Conservation (phyloP, 2,113 vertebrate species). For the Danionella cerebrum region DNA sequence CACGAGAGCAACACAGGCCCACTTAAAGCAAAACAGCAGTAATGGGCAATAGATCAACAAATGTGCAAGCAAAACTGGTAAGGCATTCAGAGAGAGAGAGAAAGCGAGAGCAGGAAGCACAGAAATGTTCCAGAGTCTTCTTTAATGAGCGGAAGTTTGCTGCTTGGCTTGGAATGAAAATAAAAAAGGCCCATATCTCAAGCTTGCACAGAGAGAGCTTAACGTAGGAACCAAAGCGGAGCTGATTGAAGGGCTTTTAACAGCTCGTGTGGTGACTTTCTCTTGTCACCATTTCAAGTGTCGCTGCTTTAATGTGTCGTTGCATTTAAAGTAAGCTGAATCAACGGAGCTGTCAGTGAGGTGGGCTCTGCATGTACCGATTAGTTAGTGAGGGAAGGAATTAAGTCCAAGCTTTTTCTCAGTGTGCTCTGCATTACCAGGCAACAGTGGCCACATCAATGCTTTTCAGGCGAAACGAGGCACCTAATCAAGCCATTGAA, state of each 20-base stretch:
- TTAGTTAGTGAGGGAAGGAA: not conserved
- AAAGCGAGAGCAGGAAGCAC: not conserved
- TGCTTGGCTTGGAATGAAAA: not conserved
- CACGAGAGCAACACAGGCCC: constrained; percentile 4
- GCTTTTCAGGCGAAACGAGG: not conserved
- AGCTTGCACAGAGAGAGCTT: not conserved
- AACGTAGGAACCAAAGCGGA: not conserved
- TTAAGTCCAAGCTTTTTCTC: not conserved
- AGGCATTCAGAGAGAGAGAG: constrained; percentile 16
- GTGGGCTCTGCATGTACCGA: not conserved
- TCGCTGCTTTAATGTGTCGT: not conserved
- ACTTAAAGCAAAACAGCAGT: constrained; percentile 17
- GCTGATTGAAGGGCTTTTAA: not conserved
- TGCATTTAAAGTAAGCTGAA: not conserved
- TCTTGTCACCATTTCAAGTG: constrained; percentile 4
- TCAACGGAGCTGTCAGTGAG: not conserved
- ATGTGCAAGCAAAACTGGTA: constrained; percentile 20
- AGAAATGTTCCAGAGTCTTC: not conserved
- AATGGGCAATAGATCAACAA: constrained; percentile 14
- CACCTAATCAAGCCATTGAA: not conserved
- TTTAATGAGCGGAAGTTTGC: constrained; percentile 6
- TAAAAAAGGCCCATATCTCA: not conserved
- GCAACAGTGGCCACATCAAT: constrained; percentile 2
- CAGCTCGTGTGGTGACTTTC: not conserved
- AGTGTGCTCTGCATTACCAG: not conserved